These are phyloP conservation scores for Cataglyphis cursor DNA, from an alignment of 2,888 invertebrate genomes.

Conservation along the genomic window DNA sequence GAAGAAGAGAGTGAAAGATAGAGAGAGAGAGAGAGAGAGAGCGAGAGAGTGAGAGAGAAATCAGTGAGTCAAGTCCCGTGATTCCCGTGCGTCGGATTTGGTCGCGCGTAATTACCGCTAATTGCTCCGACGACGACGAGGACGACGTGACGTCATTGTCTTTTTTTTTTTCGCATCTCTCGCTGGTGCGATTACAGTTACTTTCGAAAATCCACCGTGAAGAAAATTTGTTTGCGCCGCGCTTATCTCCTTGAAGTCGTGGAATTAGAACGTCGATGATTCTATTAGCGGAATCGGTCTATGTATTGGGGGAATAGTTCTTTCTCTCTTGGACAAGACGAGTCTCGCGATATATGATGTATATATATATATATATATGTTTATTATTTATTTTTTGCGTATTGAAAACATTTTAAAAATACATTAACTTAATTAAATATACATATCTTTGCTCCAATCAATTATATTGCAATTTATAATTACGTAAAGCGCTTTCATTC, in stretches of 20 bases:
- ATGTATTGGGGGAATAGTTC: background rate
- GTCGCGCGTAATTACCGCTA: conserved; percentile 43
- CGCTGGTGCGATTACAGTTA: conserved; percentile 1
- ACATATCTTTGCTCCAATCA: background rate
- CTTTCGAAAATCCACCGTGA: conserved; percentile 23
- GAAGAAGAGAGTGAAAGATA: conserved; percentile 6
- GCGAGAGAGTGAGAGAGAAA: conserved; percentile 25
- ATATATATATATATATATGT: background rate
- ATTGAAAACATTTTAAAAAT: background rate
- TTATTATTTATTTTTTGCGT: background rate
- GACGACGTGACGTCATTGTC: conserved; percentile 34
- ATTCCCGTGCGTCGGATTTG: conserved; percentile 40
- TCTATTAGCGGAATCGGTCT: background rate
- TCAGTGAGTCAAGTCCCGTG: conserved; percentile 37
- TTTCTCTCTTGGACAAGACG: background rate
- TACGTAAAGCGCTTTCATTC: background rate
- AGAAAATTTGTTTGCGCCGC: background rate
- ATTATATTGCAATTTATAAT: background rate
- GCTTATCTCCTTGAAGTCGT: conserved; percentile 14
- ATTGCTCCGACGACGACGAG: conserved; percentile 22
- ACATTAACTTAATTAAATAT: background rate
- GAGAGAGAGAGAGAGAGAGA: conserved; percentile 14
- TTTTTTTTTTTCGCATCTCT: background rate
- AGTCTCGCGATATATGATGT: background rate
- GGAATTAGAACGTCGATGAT: conserved; percentile 1